These are phyloP conservation scores for Callionymus lyra DNA, from an alignment of 2,113 vertebrate species.

Conservation along the genomic window DNA sequence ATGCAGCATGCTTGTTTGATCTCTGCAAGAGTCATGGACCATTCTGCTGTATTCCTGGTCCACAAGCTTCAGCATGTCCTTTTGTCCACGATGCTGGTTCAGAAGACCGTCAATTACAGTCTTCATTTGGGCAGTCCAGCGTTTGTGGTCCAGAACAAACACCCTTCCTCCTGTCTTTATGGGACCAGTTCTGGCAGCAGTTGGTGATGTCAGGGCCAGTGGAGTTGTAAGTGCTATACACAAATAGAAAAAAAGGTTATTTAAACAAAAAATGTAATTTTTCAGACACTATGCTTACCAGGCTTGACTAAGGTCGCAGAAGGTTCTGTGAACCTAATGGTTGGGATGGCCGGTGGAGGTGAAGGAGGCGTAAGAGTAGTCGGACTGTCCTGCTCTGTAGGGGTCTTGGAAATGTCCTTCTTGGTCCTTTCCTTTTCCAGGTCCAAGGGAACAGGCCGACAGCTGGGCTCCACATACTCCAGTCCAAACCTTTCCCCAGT, in stretches of 20 bases:
- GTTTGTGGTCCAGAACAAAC: slow-evolving; percentile 1
- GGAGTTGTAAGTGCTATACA: neutral
- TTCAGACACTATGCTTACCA: no score
- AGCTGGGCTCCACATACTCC: no score
- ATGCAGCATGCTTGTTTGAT: neutral
- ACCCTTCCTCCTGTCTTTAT: slow-evolving; percentile 1
- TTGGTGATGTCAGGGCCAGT: neutral
- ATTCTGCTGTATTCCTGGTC: neutral
- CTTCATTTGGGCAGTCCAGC: neutral
- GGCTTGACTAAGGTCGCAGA: neutral
- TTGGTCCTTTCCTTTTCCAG: no score
- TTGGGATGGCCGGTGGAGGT: neutral
- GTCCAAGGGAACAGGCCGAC: no score
- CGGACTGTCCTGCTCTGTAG: neutral
- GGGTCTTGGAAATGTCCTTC: neutral
- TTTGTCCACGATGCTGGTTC: neutral
- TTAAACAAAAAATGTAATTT: neutral
- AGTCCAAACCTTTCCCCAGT: no score
- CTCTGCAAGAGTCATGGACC: no score
- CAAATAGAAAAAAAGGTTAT: neutral
- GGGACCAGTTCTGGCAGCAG: neutral
- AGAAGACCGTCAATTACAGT: neutral
- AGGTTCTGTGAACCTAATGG: neutral
- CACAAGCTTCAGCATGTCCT: slow-evolving; percentile 1
- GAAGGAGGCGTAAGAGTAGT: neutral